These are phyloP conservation scores for Henicopernis longicauda DNA, from an alignment of 2,113 vertebrate genomes.

Conservation along the genomic window DNA sequence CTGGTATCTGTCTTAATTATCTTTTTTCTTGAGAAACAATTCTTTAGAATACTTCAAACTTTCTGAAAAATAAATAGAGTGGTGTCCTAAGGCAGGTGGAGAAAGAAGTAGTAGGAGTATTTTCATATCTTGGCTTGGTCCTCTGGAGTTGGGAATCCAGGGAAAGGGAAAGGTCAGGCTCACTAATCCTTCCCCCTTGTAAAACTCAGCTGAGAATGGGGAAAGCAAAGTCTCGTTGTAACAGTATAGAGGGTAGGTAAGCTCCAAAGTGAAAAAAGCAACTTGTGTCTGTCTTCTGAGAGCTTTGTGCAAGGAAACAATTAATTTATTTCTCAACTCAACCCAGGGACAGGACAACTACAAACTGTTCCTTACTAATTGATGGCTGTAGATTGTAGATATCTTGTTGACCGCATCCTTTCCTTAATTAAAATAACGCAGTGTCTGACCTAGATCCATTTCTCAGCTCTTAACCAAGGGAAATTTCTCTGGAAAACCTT, in stretches of 20 bases:
- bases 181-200: background rate
- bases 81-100: background rate
- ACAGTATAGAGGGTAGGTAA: background rate
- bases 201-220: background rate
- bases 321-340: background rate
- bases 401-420: accelerated
- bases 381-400: background rate
- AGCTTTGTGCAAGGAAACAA: background rate
- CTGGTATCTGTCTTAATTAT: background rate
- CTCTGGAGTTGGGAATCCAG: background rate
- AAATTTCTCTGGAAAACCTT: background rate
- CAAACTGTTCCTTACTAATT: background rate
- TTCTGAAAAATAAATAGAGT: background rate
- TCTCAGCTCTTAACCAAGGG: background rate
- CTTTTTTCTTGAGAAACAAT: background rate
- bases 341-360: background rate
- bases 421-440: background rate
- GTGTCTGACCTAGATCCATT: background rate
- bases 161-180: background rate
- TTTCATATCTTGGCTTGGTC: background rate
- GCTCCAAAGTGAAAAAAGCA: background rate
- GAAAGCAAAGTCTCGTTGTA: background rate
- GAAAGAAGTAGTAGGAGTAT: background rate
- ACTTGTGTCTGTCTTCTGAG: background rate
- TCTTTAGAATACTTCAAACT: background rate